Conservation (phyloP, 2,888 invertebrate species). For the Dryomyza anilis region DNA sequence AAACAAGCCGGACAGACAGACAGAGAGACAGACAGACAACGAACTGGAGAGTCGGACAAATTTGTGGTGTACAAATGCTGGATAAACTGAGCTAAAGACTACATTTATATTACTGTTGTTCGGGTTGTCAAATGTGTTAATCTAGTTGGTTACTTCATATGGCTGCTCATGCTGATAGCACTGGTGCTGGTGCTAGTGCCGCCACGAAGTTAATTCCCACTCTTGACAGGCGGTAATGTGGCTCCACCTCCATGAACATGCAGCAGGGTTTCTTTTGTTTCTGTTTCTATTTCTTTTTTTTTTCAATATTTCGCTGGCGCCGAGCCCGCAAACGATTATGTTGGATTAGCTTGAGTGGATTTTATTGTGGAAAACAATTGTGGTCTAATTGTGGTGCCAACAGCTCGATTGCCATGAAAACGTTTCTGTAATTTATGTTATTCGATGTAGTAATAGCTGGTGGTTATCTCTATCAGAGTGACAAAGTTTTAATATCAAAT, state of each 20-base stretch:
- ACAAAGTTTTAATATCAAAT: too few species aligned
- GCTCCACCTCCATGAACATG: neutral
- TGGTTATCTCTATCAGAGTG: too few species aligned
- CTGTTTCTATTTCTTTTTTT: neutral
- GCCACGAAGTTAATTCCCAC: neutral
- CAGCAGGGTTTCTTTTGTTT: neutral
- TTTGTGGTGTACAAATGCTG: slow-evolving; percentile 22
- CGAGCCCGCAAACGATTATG: slow-evolving; percentile 21
- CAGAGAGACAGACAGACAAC: slow-evolving; percentile 13
- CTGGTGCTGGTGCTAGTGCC: neutral
- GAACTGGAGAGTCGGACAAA: too few species aligned
- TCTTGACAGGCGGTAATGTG: neutral
- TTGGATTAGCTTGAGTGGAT: slow-evolving; percentile 27
- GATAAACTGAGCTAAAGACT: slow-evolving; percentile 19
- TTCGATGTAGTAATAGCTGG: too few species aligned
- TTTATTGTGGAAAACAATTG: slow-evolving; percentile 28
- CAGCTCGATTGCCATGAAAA: neutral
- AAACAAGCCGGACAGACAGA: neutral
- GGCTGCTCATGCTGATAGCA: neutral
- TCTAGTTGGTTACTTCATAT: slow-evolving; percentile 5
- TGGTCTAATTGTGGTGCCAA: slow-evolving; percentile 25
- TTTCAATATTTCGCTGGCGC: neutral
- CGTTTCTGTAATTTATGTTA: too few species aligned
- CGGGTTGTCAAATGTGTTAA: slow-evolving; percentile 24
- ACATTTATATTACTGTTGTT: slow-evolving; percentile 11